phyloP scores from a whole-genome alignment of 1,140 invertebrate species.

The Anastrepha ludens region DNA sequence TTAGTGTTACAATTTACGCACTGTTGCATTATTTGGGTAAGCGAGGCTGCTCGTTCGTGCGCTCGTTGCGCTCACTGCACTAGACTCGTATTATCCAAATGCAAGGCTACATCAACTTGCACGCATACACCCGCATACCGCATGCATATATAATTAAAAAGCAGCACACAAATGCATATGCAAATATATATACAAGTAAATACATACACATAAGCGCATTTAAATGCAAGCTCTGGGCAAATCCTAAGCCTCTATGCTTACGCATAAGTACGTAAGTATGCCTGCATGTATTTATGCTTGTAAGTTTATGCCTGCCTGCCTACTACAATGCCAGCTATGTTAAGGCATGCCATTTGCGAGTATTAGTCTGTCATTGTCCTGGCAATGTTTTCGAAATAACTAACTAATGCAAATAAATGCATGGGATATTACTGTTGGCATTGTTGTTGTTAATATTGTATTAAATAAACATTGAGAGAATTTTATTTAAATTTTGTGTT shows the following conservation, averaged over 20 bases:
- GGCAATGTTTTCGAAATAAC: conserved; percentile 28
- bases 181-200: not conserved
- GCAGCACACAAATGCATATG: not conserved
- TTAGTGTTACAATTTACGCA: conserved; percentile 44
- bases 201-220: too few relatives aligned
- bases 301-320: not conserved
- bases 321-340: not conserved
- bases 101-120: not conserved
- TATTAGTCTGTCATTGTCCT: conserved; percentile 26
- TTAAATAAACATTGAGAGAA: not conserved
- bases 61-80: conserved; percentile 19
- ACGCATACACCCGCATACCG: not conserved
- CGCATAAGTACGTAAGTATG: not conserved
- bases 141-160: not conserved
- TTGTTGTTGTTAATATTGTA: not conserved
- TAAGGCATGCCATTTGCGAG: not conserved
- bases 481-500: conserved; percentile 28
- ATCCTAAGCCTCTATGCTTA: not conserved
- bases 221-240: not conserved
- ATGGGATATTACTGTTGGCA: not conserved
- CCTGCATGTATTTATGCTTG: not conserved
- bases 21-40: conserved; percentile 17
- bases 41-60: not conserved
- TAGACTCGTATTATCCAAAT: not conserved
- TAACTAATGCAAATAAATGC: not conserved